phyloP scores from a whole-genome alignment of 1,140 invertebrate species.

The Phortica variegata region DNA sequence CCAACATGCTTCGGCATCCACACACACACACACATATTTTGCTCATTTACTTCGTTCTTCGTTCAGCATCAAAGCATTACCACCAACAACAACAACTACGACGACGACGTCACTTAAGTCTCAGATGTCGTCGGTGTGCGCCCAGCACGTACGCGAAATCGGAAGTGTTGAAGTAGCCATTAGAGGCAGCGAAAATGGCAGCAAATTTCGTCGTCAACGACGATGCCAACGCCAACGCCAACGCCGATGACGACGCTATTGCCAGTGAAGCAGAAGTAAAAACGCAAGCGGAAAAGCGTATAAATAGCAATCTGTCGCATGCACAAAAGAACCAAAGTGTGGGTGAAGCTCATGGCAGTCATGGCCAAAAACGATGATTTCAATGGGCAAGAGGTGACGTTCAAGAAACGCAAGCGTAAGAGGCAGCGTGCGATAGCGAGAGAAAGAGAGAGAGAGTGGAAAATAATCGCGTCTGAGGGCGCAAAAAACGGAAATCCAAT shows the following conservation, averaged over 20 bases:
- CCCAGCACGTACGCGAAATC: conserved; percentile 17
- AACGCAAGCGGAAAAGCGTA: conserved; percentile 1
- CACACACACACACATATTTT: background rate
- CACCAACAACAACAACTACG: conserved; percentile 8
- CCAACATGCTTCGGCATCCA: conserved; percentile 24
- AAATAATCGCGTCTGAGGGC: conserved; percentile 4
- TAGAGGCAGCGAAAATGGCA: conserved; percentile 22
- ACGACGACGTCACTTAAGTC: conserved; percentile 8
- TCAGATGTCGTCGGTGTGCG: no score
- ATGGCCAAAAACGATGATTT: no score
- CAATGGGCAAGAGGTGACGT: background rate
- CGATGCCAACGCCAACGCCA: no score
- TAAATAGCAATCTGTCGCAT: background rate
- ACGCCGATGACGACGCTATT: no score
- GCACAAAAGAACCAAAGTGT: conserved; percentile 12
- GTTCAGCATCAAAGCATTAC: conserved; percentile 9
- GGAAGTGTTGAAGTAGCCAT: conserved; percentile 46
- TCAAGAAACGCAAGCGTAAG: background rate
- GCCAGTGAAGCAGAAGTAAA: conserved; percentile 5
- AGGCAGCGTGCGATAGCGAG: background rate
- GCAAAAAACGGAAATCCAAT: conserved; percentile 45
- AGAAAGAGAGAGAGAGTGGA: background rate
- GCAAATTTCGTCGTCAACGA: no score
- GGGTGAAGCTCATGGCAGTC: background rate
- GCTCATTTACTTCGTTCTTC: conserved; percentile 2